Percentiles rank a stretch among this genome's conserved stretches.
Conservation (phyloP, 1,140 invertebrate genomes). For the Bemisia tabaci region DNA sequence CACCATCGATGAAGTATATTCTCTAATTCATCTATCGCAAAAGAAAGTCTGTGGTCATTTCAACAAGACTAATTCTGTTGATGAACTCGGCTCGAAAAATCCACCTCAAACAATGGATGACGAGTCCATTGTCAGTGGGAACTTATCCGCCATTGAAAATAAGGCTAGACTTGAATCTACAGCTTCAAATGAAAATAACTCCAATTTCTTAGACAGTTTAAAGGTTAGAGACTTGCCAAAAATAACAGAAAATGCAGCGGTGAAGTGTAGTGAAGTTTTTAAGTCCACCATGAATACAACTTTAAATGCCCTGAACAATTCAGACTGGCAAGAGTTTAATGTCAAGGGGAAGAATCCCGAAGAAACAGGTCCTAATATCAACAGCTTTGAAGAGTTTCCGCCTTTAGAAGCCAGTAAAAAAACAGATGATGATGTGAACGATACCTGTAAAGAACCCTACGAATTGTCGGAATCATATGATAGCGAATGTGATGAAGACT, state of each 20-base stretch:
- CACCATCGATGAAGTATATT: neutral
- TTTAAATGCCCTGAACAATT: neutral
- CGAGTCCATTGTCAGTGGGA: no score
- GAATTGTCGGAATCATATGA: neutral
- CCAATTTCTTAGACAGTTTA: neutral
- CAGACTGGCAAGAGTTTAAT: neutral
- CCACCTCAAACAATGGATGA: neutral
- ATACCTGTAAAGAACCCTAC: no score
- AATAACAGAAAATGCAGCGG: neutral
- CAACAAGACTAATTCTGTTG: neutral
- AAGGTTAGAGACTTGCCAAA: neutral
- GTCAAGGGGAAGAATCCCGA: neutral
- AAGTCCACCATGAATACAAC: neutral
- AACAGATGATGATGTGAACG: neutral
- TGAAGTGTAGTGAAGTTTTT: neutral
- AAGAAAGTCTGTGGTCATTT: neutral
- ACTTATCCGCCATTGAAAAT: neutral
- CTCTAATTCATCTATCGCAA: neutral
- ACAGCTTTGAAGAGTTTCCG: neutral
- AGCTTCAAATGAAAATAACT: neutral
- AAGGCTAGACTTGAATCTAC: neutral
- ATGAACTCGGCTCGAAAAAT: neutral
- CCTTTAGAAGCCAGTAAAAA: neutral
- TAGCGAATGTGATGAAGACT: neutral
- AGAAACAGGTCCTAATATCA: neutral